phyloP scores from a whole-genome alignment of 2,797 vertebrate species.

The Halcyon chelicuti region DNA sequence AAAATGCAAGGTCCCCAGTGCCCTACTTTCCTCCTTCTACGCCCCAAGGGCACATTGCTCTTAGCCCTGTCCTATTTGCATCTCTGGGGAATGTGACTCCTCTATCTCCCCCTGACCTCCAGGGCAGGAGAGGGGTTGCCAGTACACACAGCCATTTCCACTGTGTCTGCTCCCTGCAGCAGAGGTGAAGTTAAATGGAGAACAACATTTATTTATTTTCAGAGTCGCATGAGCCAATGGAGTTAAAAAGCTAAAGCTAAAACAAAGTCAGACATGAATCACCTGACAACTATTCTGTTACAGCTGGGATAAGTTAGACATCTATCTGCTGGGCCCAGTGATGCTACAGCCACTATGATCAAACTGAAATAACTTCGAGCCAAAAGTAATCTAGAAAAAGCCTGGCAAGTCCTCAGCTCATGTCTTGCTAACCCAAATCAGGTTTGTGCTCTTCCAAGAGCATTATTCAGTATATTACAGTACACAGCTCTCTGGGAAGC shows the following conservation, averaged over 20 bases:
- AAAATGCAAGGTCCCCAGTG: neutral
- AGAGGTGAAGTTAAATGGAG: neutral
- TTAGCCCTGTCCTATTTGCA: neutral
- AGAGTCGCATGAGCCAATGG: neutral
- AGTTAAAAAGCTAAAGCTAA: neutral
- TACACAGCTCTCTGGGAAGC: neutral
- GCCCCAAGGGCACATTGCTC: neutral
- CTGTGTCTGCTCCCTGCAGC: neutral
- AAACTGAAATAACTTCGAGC: neutral
- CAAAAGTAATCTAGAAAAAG: neutral
- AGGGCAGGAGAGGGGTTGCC: neutral
- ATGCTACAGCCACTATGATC: neutral
- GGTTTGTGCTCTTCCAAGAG: neutral
- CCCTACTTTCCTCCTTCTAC: neutral
- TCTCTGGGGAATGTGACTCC: neutral
- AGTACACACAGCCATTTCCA: neutral
- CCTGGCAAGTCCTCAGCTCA: neutral
- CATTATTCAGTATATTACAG: neutral
- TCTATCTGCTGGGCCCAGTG: neutral
- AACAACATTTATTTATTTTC: neutral
- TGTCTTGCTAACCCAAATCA: neutral
- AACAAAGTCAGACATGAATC: neutral
- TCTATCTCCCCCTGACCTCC: neutral
- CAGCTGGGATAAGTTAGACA: neutral
- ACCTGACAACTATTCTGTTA: neutral